Percentiles rank a stretch among this genome's conserved stretches.
Conservation (phyloP, 1,140 invertebrate genomes). For the Drosophila dunni region DNA sequence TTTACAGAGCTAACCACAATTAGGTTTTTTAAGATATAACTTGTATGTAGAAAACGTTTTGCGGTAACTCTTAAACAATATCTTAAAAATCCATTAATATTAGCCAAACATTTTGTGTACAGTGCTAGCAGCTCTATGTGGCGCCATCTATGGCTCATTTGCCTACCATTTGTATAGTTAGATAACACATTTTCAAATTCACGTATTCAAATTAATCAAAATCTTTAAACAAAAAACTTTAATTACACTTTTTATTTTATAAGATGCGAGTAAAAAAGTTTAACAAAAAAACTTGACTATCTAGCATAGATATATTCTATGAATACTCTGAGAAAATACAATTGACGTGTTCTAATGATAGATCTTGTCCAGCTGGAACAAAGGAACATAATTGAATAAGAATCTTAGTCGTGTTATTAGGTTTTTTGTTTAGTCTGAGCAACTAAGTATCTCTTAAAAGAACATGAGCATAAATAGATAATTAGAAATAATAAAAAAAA, state of each 20-base stretch:
- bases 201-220: conserved; percentile 26
- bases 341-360: conserved; percentile 2
- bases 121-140: no score
- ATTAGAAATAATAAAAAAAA: conserved; percentile 26
- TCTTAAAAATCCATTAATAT: no score
- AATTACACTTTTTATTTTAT: conserved; percentile 4
- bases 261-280: conserved; percentile 4
- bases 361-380: background rate
- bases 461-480: conserved; percentile 16
- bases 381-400: background rate
- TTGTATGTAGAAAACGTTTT: background rate
- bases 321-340: background rate
- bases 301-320: background rate
- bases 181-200: no score
- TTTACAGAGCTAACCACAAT: background rate
- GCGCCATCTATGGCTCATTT: no score
- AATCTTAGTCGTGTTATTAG: conserved; percentile 7
- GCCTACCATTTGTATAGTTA: background rate
- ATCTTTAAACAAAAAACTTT: conserved; percentile 8
- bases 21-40: background rate
- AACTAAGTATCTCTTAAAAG: conserved; percentile 6
- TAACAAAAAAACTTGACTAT: conserved; percentile 1
- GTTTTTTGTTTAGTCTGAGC: conserved; percentile 1
- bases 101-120: no score
- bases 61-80: no score